Evolutionary conservation across 2,888 invertebrate species (phyloP), one percentile per base, ranked within the genome.

Genomic region (Trachelus troglodyta): DNA sequence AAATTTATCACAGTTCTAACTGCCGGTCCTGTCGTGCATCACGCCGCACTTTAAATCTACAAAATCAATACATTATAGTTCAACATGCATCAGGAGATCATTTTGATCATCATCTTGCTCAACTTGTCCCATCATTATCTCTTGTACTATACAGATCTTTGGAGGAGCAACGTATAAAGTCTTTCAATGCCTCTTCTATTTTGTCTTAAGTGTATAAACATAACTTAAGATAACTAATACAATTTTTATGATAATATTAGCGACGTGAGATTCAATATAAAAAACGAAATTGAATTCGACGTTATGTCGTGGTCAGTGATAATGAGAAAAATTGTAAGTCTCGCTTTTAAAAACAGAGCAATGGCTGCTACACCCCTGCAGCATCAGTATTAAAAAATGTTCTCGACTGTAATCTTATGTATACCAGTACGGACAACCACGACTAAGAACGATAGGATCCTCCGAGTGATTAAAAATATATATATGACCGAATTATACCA

Each of bases 1-100:
- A 85, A 83, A 85, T 83, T 85, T 87, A 87, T 86, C 87, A 86
- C 86, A 87, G 87, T 84, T 83, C 86, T 85, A 86, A 84, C 83
- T 86, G 82, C 82, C 79, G 80, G 83, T 81, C 82, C 79, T 83
- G 80, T 79, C 76, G 40, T 81, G 79, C 73, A 23, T 37, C 23
- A 34, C 56, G 56, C 9, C 56, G 23, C 56, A 56, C 56, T 56
- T 56, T 56, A 56, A 56, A 56, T 56, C 56, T 56, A 56, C 23
- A 56, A 56, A 56, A 56, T 9, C 56, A 56, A 56, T 56, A 15
- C 15, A 23, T 56, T 56, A 56, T 56, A 23, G 23, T 23, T 23
- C 56, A 56, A 56, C 56, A 56, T 56, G 23, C 56, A 56, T 56
- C 56, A 56, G 23, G 15, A 56, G 56, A 71, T 71, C 31, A 71